Percentiles rank a stretch among this genome's conserved stretches.
Conservation (phyloP, 2,797 vertebrate species). For the Chromis chromis region DNA sequence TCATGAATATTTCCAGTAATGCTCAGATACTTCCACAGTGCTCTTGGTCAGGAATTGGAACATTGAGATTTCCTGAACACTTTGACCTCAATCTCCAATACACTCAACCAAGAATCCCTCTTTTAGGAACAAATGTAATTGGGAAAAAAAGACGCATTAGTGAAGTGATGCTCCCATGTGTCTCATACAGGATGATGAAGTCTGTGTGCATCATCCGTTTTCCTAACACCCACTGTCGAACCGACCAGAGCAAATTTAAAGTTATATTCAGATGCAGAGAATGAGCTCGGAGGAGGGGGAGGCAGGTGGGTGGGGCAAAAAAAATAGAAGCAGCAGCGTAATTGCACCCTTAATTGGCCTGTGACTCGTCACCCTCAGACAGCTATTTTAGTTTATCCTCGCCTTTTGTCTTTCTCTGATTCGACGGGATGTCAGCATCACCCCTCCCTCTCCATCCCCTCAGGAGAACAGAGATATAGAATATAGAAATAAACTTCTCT, state of each 20-base stretch:
- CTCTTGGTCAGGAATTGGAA: constrained; percentile 12
- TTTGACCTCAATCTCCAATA: background rate
- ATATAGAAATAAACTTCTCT: constrained; percentile 63
- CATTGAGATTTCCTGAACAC: background rate
- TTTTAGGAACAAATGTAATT: constrained; percentile 25
- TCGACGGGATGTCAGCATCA: constrained; percentile 52
- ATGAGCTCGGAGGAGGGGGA: constrained; percentile 3
- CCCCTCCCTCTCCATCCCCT: constrained; percentile 2
- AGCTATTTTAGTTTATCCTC: constrained; percentile 67
- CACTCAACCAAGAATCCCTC: background rate
- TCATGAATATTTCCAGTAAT: constrained; percentile 17
- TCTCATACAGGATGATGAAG: constrained; percentile 18
- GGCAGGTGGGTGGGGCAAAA: background rate
- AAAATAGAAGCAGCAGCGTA: constrained; percentile 21
- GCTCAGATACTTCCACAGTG: constrained; percentile 9
- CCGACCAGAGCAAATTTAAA: constrained; percentile 39
- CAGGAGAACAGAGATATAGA: constrained; percentile 45
- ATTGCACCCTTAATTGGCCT: constrained; percentile 63
- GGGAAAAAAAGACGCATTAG: background rate
- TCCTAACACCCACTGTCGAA: constrained; percentile 49
- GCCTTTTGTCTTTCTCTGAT: constrained; percentile 47
- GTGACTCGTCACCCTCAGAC: constrained; percentile 64
- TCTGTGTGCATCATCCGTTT: constrained; percentile 38
- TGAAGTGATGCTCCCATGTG: constrained; percentile 1
- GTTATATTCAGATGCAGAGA: constrained; percentile 42